phyloP scores from a whole-genome alignment of 2,797 vertebrate species.

The Chaetodon trifasciatus region DNA sequence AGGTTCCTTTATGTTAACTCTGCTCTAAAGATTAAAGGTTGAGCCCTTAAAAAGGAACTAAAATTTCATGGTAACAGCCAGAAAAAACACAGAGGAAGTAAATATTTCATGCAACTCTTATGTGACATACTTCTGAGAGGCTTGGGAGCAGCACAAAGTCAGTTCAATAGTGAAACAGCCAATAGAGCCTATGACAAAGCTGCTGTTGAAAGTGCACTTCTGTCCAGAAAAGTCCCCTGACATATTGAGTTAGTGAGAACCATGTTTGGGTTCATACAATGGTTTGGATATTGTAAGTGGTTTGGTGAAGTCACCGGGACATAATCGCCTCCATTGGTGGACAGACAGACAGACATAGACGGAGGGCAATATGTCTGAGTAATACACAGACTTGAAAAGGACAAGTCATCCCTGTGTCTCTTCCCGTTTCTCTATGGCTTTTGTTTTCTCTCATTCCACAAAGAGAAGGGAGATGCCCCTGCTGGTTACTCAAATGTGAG shows the following conservation, averaged over 20 bases:
- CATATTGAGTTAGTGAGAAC: constrained; percentile 53
- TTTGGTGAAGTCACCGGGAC: constrained; percentile 60
- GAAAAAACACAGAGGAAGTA: constrained; percentile 65
- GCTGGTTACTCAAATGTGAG: constrained; percentile 48
- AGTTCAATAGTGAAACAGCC: constrained; percentile 40
- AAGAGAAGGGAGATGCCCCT: constrained; percentile 48
- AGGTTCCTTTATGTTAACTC: neutral
- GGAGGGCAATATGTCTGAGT: constrained; percentile 26
- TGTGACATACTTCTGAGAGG: constrained; percentile 43
- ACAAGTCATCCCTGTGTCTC: constrained; percentile 56
- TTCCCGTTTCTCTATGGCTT: constrained; percentile 24
- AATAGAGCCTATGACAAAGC: constrained; percentile 52
- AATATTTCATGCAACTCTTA: constrained; percentile 27
- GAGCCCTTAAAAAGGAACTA: constrained; percentile 41
- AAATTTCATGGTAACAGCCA: constrained; percentile 30
- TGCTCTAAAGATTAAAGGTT: neutral
- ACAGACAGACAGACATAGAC: constrained; percentile 43
- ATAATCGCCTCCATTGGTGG: constrained; percentile 52
- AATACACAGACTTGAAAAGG: constrained; percentile 33
- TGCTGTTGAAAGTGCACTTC: constrained; percentile 46
- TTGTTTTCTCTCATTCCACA: constrained; percentile 54
- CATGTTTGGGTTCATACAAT: constrained; percentile 58
- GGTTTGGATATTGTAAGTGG: constrained; percentile 50
- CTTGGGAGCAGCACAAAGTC: constrained; percentile 50
- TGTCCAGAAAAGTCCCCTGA: constrained; percentile 71